Conservation (phyloP, 2,888 invertebrate species). For the Ceraclea dissimilis region DNA sequence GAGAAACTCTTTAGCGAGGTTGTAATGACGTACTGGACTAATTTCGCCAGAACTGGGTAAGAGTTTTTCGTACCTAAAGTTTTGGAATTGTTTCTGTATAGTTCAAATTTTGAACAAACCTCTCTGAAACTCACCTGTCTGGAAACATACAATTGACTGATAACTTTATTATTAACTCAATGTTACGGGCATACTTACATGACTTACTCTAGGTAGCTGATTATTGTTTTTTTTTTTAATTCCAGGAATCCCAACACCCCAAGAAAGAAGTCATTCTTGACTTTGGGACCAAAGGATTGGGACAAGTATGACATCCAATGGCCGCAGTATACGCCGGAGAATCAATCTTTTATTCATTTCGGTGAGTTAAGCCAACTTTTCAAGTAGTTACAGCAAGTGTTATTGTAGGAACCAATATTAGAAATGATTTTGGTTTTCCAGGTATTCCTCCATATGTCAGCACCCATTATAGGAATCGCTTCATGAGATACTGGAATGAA, state of each 20-base stretch:
- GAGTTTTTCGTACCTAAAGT: too few relatives aligned
- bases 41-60: conserved; percentile 86
- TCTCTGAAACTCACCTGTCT: too few relatives aligned
- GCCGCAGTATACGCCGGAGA: conserved; percentile 71
- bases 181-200: too few relatives aligned
- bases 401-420: not conserved
- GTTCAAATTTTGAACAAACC: not conserved
- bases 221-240: too few relatives aligned
- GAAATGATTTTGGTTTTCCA: not conserved
- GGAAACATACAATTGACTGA: too few relatives aligned
- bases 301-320: conserved; percentile 66
- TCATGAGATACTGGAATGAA: conserved; percentile 80
- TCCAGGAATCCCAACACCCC: conserved; percentile 71
- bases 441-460: conserved; percentile 40
- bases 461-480: conserved; percentile 67
- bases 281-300: conserved; percentile 59
- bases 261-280: conserved; percentile 55
- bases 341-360: conserved; percentile 70
- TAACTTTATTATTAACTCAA: too few relatives aligned
- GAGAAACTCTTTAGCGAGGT: conserved; percentile 78
- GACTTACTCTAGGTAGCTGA: too few relatives aligned
- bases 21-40: conserved; percentile 83
- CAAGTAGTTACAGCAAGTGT: not conserved
- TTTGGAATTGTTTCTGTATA: not conserved
- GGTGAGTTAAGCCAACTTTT: conserved; percentile 45